Evolutionary conservation across 2,888 invertebrate species (phyloP).

Genomic region (Nomada fabriciana): DNA sequence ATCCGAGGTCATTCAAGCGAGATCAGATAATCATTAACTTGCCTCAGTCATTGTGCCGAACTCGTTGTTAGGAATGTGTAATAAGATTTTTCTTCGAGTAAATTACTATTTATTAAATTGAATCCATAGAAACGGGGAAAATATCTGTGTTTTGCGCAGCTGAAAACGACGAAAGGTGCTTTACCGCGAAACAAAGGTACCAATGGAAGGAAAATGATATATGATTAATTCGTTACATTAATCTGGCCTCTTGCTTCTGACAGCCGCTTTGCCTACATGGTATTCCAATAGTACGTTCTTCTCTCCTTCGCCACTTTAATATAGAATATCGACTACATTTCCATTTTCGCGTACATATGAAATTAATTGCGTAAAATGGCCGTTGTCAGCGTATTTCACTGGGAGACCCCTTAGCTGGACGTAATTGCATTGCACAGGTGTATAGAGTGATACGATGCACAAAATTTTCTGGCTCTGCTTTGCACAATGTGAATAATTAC

Average conservation of each 20-base stretch:
- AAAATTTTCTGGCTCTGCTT: too few relatives aligned
- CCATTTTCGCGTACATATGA: conserved; percentile 35
- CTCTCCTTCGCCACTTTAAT: conserved; percentile 9
- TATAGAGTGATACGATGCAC: too few relatives aligned
- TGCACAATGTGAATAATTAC: too few relatives aligned
- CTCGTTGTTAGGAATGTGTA: not conserved
- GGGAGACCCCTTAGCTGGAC: not conserved
- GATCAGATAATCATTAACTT: conserved; percentile 34
- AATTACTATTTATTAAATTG: not conserved
- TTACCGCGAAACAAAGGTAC: conserved; percentile 7
- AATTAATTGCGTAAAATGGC: conserved; percentile 39
- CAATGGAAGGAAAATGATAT: conserved; percentile 34
- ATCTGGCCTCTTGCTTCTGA: conserved; percentile 50
- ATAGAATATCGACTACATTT: conserved; percentile 38
- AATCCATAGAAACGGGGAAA: not conserved
- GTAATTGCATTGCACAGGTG: too few relatives aligned
- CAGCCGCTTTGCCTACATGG: conserved; percentile 34
- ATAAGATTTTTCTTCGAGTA: not conserved
- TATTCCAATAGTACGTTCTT: conserved; percentile 28
- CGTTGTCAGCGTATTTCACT: conserved; percentile 32
- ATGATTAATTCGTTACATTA: conserved; percentile 50
- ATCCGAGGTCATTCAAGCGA: conserved; percentile 14
- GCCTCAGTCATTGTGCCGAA: not conserved
- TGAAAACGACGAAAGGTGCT: not conserved
- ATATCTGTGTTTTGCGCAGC: not conserved